These are phyloP conservation scores for Halichoerus grypus DNA, from an alignment of 2,113 vertebrate genomes.

Conservation along the genomic window DNA sequence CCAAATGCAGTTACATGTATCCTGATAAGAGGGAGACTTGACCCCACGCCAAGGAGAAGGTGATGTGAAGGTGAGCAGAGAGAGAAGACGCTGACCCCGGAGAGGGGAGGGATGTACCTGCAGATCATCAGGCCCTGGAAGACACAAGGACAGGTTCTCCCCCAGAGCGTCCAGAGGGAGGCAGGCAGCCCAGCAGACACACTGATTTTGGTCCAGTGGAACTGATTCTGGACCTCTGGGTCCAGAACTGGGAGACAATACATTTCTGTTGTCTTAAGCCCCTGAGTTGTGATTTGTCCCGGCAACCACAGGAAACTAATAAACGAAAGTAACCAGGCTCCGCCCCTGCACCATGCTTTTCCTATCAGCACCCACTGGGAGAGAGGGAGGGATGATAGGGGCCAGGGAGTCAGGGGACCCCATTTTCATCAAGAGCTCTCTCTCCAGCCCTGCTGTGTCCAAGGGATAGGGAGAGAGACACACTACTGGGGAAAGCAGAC, in stretches of 20 bases:
- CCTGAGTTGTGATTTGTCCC: neutral
- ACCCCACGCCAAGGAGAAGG: neutral
- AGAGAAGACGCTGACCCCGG: neutral
- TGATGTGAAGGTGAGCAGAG: neutral
- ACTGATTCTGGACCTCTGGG: neutral
- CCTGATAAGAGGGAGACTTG: neutral
- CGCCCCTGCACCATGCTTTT: no score
- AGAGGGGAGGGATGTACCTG: fast-evolving
- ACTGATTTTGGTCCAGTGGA: neutral
- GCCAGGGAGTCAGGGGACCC: fast-evolving
- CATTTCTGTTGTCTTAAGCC: neutral
- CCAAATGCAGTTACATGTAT: neutral
- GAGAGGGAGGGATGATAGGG: neutral
- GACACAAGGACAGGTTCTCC: neutral
- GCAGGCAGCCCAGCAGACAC: neutral
- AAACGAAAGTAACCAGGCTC: neutral
- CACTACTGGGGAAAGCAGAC: fast-evolving
- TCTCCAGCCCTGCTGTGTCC: neutral
- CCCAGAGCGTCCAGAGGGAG: neutral
- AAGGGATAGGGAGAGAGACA: neutral
- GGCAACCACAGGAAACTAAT: neutral
- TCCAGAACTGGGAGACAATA: neutral
- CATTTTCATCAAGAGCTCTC: neutral
- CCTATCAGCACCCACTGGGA: fast-evolving
- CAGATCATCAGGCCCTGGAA: neutral